Percentiles rank a stretch among this genome's conserved stretches.
Conservation (phyloP, 2,888 invertebrate genomes). For the Pristionchus entomophagus region DNA sequence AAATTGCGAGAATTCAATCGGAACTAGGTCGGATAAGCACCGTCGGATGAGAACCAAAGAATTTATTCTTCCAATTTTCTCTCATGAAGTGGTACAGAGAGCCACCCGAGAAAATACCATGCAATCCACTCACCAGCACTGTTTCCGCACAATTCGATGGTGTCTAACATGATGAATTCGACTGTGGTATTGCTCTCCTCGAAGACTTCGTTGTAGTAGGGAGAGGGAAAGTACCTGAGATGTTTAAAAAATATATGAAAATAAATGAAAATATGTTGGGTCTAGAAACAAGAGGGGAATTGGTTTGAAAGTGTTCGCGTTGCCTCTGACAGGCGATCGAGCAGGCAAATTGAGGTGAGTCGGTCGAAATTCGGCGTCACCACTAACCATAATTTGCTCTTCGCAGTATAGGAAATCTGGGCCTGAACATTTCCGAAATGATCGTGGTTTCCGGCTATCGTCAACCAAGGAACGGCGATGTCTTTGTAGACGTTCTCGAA, state of each 20-base stretch:
- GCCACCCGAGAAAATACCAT: no score
- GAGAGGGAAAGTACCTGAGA: slow-evolving; percentile 78
- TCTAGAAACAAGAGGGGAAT: no score
- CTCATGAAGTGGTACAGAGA: no score
- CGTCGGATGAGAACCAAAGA: no score
- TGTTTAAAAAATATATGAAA: no score
- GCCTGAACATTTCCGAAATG: slow-evolving; percentile 79
- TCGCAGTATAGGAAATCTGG: slow-evolving; percentile 77
- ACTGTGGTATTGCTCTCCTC: slow-evolving; percentile 73
- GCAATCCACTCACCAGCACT: slow-evolving; percentile 14
- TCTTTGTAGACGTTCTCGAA: slow-evolving; percentile 78
- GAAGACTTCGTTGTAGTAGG: slow-evolving; percentile 77
- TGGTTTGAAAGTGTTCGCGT: no score
- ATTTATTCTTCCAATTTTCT: no score
- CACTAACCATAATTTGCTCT: slow-evolving; percentile 69
- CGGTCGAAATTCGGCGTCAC: no score
- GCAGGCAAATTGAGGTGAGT: no score
- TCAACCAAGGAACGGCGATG: slow-evolving; percentile 77
- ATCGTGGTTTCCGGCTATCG: slow-evolving; percentile 80
- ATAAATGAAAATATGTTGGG: background rate
- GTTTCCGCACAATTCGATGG: slow-evolving; percentile 78
- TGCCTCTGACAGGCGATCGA: no score
- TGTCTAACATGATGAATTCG: slow-evolving; percentile 79
- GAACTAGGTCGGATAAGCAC: no score
- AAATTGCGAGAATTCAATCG: no score